phyloP scores from a whole-genome alignment of 1,140 invertebrate genomes.

The Tetramorium parvispinum region DNA sequence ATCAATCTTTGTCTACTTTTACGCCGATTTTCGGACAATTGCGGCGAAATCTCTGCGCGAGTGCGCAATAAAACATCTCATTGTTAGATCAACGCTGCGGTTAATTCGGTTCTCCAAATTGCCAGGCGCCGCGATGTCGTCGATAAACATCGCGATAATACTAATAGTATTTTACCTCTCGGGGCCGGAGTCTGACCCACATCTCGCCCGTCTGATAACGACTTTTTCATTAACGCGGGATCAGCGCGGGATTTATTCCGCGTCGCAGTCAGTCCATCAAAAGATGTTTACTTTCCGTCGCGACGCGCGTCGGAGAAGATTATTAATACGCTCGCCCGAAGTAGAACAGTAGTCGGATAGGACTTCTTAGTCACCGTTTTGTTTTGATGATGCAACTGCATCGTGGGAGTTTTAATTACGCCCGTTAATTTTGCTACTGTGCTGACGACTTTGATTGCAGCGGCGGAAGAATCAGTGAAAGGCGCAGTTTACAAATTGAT shows the following conservation, averaged over 20 bases:
- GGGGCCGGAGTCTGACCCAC: not conserved
- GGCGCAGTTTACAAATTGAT: constrained; percentile 11
- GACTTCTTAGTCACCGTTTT: constrained; percentile 15
- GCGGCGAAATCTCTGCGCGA: not conserved
- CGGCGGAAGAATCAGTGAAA: not conserved
- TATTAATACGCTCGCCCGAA: constrained; percentile 36
- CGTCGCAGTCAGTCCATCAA: constrained; percentile 10
- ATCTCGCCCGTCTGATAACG: constrained; percentile 31
- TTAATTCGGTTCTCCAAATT: constrained; percentile 21
- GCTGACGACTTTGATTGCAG: not conserved
- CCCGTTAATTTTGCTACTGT: not conserved
- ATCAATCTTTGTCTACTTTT: not conserved
- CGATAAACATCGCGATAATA: not conserved
- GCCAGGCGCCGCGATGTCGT: not conserved
- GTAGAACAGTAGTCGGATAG: constrained; percentile 21
- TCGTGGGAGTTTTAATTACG: constrained; percentile 24
- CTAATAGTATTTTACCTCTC: constrained; percentile 13
- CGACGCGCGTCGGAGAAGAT: constrained; percentile 12
- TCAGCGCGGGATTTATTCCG: constrained; percentile 21
- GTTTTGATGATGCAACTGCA: constrained; percentile 42
- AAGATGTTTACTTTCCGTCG: constrained; percentile 52
- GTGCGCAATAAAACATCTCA: not conserved
- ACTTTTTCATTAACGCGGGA: constrained; percentile 45
- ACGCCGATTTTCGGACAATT: not conserved
- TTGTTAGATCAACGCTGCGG: not conserved